These are phyloP conservation scores for Papilio glaucus DNA, from an alignment of 1,140 invertebrate genomes.

Conservation along the genomic window DNA sequence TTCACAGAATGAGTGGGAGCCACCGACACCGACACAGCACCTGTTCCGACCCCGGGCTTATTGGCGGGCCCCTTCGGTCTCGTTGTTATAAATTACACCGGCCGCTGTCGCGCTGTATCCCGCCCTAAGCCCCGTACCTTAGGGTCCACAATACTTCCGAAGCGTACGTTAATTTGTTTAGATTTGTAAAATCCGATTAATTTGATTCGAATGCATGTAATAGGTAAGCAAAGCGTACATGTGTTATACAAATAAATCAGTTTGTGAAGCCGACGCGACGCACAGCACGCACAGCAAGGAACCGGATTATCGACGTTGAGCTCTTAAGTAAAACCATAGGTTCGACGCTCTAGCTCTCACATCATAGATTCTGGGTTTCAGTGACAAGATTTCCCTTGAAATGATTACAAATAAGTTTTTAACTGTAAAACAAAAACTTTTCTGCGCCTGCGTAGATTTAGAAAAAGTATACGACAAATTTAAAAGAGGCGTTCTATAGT, in stretches of 20 bases:
- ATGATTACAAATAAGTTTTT: no score
- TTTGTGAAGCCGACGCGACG: neutral
- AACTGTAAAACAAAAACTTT: no score
- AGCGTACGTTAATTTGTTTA: constrained; percentile 10
- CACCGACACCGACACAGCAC: no score
- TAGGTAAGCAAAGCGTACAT: constrained; percentile 21
- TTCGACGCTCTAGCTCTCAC: no score
- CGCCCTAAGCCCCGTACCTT: neutral
- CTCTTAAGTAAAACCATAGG: no score
- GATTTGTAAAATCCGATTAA: constrained; percentile 42
- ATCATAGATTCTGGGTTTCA: no score
- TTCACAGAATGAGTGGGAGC: constrained; percentile 37
- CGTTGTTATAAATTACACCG: constrained; percentile 34
- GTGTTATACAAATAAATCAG: constrained; percentile 9
- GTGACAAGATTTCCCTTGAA: no score
- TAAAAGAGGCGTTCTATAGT: no score
- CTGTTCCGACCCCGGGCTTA: constrained; percentile 39
- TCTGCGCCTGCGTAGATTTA: no score
- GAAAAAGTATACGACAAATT: no score
- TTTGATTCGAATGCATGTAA: constrained; percentile 36
- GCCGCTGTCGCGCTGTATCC: neutral
- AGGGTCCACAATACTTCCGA: neutral
- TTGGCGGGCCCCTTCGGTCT: constrained; percentile 4
- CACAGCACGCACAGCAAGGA: neutral
- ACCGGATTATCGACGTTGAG: no score